These are phyloP conservation scores for Hippocampus comes DNA, from an alignment of 2,113 vertebrate species.

Conservation along the genomic window DNA sequence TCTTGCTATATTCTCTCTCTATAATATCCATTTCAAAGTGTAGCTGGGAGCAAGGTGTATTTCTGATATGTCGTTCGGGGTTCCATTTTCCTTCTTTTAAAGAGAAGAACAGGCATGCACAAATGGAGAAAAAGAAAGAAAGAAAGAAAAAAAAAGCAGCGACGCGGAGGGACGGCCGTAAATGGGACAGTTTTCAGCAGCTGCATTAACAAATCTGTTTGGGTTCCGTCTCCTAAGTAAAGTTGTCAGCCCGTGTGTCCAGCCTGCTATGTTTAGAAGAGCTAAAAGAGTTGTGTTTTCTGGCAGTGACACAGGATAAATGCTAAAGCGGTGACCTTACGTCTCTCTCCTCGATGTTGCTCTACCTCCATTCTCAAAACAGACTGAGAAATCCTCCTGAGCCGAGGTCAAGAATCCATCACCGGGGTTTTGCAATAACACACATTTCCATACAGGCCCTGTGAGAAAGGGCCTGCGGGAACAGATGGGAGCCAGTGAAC, in stretches of 20 bases:
- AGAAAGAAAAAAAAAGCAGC: conserved; percentile 51
- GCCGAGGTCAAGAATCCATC: conserved; percentile 64
- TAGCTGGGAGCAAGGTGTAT: conserved; percentile 44
- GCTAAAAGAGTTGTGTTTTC: conserved; percentile 66
- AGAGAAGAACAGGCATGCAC: conserved; percentile 45
- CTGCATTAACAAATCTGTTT: conserved; percentile 68
- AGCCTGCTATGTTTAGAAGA: conserved; percentile 56
- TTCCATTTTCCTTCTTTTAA: conserved; percentile 12
- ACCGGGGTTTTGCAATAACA: conserved; percentile 47
- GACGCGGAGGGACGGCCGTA: conserved; percentile 51
- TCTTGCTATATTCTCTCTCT: conserved; percentile 25
- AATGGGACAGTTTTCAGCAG: conserved; percentile 64
- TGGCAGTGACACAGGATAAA: conserved; percentile 61
- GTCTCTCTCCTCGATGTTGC: conserved; percentile 50
- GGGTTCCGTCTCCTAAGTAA: conserved; percentile 58
- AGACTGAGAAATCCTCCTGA: conserved; percentile 53
- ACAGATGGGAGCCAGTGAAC: conserved; percentile 18
- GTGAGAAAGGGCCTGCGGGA: conserved; percentile 46
- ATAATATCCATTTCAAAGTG: conserved; percentile 35
- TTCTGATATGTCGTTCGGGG: conserved; percentile 40
- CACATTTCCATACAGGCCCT: conserved; percentile 45
- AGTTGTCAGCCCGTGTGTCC: conserved; percentile 65
- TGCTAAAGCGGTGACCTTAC: conserved; percentile 54
- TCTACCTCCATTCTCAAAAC: conserved; percentile 65
- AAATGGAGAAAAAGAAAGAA: conserved; percentile 33